These are phyloP conservation scores for Ernsta delagoae DNA, from an alignment of 2,888 invertebrate genomes.

Conservation along the genomic window DNA sequence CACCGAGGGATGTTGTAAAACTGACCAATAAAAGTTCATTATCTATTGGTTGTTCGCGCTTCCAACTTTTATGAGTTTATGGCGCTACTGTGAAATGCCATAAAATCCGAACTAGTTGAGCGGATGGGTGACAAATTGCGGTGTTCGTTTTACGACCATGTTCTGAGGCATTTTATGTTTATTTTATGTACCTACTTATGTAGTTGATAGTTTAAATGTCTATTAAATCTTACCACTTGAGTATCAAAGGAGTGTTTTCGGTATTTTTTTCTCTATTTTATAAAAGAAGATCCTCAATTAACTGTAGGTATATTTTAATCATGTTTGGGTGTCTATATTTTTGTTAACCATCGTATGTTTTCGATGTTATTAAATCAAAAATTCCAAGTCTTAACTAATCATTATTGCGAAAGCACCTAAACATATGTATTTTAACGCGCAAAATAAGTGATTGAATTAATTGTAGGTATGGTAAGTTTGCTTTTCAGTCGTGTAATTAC, in stretches of 20 bases:
- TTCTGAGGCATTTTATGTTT: conserved; percentile 22
- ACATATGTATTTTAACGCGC: conserved; percentile 8
- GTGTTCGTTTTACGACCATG: conserved; percentile 32
- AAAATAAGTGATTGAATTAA: conserved; percentile 34
- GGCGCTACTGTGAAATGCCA: conserved; percentile 56
- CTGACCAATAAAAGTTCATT: conserved; percentile 86
- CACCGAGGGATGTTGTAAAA: conserved; percentile 78
- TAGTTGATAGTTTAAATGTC: conserved; percentile 13
- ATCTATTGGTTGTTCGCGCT: conserved; percentile 81
- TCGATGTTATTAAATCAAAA: too few relatives aligned
- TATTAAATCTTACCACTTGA: conserved; percentile 8
- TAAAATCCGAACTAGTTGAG: conserved; percentile 56
- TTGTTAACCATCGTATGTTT: too few relatives aligned
- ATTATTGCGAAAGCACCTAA: too few relatives aligned
- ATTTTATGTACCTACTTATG: conserved; percentile 24
- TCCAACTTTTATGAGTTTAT: conserved; percentile 82
- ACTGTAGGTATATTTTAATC: too few relatives aligned
- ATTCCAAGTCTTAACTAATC: too few relatives aligned
- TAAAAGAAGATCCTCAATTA: too few relatives aligned
- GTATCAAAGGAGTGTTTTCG: neutral
- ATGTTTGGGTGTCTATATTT: too few relatives aligned
- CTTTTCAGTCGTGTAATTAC: conserved; percentile 39
- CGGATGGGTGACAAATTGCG: conserved; percentile 40
- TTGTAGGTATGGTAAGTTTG: conserved; percentile 7
- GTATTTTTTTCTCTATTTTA: neutral